Conservation (phyloP, 2,797 vertebrate species). For the Rhinichthys osculus region DNA sequence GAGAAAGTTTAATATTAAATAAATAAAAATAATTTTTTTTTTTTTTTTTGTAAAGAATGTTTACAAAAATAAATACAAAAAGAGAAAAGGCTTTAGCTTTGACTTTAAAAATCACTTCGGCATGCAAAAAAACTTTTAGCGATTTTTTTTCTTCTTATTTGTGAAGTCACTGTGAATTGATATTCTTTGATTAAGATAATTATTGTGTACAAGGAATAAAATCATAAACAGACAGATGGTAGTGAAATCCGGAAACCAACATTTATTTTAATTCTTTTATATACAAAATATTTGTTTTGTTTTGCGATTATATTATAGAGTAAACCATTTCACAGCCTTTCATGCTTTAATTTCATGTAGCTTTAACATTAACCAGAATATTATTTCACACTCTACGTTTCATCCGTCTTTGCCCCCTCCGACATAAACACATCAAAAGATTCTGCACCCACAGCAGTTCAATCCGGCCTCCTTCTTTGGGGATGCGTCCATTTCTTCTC, state of each 20-base stretch:
- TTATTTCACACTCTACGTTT: slow-evolving; percentile 74
- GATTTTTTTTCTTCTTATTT: too few species aligned
- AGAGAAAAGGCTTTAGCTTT: background rate
- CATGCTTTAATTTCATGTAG: slow-evolving; percentile 87
- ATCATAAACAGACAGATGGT: slow-evolving; percentile 52
- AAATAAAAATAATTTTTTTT: too few species aligned
- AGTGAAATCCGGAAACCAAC: slow-evolving; percentile 90
- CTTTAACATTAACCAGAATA: slow-evolving; percentile 82
- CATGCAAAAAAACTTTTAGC: background rate
- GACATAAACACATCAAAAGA: slow-evolving; percentile 70
- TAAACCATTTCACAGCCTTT: slow-evolving; percentile 85
- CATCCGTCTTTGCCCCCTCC: slow-evolving; percentile 64
- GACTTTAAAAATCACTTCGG: background rate
- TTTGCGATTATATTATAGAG: slow-evolving; percentile 87
- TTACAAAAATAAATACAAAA: too few species aligned
- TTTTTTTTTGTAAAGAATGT: too few species aligned
- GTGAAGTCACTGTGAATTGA: background rate
- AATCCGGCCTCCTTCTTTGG: slow-evolving; percentile 57
- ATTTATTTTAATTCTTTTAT: slow-evolving; percentile 90
- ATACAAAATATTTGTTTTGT: slow-evolving; percentile 87
- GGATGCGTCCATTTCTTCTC: slow-evolving; percentile 47
- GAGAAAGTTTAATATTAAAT: background rate
- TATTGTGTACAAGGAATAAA: slow-evolving; percentile 8
- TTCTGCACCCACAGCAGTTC: slow-evolving; percentile 65
- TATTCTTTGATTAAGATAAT: background rate